Percentiles rank a stretch among this genome's conserved stretches.
Conservation (phyloP, 2,797 vertebrate species). For the Coccyzus lansbergi region DNA sequence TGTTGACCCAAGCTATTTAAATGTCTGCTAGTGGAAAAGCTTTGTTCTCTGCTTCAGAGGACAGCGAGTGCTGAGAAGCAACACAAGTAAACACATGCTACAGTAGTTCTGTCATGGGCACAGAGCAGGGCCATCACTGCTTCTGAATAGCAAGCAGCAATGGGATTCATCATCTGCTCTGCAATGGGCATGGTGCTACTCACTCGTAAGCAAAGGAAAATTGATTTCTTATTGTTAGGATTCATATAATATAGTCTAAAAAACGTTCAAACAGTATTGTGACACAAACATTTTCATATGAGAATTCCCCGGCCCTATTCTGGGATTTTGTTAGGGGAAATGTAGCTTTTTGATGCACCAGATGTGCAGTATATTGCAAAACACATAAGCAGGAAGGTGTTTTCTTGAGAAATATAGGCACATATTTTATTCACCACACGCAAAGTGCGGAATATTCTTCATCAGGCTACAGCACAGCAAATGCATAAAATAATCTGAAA, state of each 20-base stretch:
- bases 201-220: background rate
- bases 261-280: background rate
- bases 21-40: background rate
- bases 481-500: background rate
- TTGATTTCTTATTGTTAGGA: background rate
- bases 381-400: background rate
- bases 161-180: background rate
- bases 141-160: background rate
- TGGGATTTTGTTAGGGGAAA: background rate
- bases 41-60: background rate
- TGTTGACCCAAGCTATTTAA: background rate
- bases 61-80: background rate
- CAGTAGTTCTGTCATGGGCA: background rate
- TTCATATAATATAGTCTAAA: background rate
- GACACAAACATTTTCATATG: background rate
- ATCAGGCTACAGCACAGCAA: background rate
- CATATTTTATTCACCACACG: background rate
- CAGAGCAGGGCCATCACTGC: background rate
- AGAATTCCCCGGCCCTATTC: background rate
- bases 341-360: background rate
- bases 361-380: background rate
- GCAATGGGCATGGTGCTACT: background rate
- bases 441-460: background rate
- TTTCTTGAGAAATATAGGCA: background rate
- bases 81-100: background rate